A percentile compares a stretch with the other conserved stretches of the same genome.
Evolutionary conservation across 2,113 vertebrate genomes (phyloP).

Genomic region (Podocnemis expansa): DNA sequence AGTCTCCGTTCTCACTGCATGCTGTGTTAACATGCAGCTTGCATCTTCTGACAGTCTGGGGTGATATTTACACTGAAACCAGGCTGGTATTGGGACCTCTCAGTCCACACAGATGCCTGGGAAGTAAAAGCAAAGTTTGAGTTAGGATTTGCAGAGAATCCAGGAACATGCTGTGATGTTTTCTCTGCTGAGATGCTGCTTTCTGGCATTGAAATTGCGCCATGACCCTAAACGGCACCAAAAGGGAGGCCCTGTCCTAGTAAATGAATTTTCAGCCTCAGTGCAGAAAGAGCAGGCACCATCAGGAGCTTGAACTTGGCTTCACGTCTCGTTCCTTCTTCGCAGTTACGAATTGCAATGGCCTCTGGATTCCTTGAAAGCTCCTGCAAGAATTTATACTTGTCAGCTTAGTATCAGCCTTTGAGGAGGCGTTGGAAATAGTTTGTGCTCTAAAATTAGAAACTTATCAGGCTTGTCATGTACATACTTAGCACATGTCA

Average conservation of each 20-base stretch:
- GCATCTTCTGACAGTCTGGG: background rate
- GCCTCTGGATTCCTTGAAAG: background rate
- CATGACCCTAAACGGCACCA: background rate
- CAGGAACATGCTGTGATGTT: background rate
- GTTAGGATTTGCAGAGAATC: background rate
- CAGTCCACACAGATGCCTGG: background rate
- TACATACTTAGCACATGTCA: fast-evolving
- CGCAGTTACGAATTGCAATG: background rate
- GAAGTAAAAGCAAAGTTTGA: background rate
- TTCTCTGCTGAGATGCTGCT: background rate
- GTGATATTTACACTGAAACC: background rate
- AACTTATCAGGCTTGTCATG: fast-evolving
- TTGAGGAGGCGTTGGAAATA: background rate
- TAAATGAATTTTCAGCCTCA: background rate
- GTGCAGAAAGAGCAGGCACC: fast-evolving
- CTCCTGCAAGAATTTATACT: background rate
- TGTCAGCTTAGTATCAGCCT: background rate
- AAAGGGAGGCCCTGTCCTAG: background rate
- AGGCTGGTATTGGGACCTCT: background rate
- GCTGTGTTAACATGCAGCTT: background rate
- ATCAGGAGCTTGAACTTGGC: background rate
- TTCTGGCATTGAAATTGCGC: background rate
- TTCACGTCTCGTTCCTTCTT: background rate
- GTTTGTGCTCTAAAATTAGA: background rate
- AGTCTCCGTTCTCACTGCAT: too few relatives aligned